A percentile compares a stretch with the other conserved stretches of the same genome.
Conservation (phyloP, 2,888 invertebrate genomes). For the Teleiodes luculella region DNA sequence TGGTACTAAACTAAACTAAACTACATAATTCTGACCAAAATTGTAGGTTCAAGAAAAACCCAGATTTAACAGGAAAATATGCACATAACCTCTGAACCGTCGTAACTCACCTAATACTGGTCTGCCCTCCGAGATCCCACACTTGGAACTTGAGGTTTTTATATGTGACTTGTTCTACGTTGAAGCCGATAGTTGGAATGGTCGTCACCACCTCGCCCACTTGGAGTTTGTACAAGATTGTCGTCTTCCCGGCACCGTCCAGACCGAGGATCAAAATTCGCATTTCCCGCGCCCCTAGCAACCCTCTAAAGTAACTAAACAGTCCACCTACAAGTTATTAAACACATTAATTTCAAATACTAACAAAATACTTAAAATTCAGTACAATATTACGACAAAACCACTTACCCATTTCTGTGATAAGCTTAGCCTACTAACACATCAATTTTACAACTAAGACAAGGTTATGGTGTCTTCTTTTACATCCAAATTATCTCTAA, state of each 20-base stretch:
- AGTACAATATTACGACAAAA: slow-evolving; percentile 35
- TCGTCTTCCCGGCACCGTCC: slow-evolving; percentile 99
- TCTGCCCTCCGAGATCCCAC: slow-evolving; percentile 99
- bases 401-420: slow-evolving; percentile 63
- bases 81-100: slow-evolving; percentile 10
- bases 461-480: slow-evolving; percentile 37
- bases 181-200: slow-evolving; percentile 98
- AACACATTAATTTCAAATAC: slow-evolving; percentile 14
- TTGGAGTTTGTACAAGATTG: slow-evolving; percentile 97
- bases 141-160: slow-evolving; percentile 99
- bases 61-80: neutral
- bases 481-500: slow-evolving; percentile 33
- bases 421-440: slow-evolving; percentile 60
- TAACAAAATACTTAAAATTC: slow-evolving; percentile 26
- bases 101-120: slow-evolving; percentile 91
- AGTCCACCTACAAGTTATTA: slow-evolving; percentile 88
- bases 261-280: slow-evolving; percentile 97
- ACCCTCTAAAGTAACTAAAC: slow-evolving; percentile 96
- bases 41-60: too few species aligned
- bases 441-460: slow-evolving; percentile 58
- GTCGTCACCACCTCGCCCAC: slow-evolving; percentile 99
- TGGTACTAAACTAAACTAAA: too few species aligned
- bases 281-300: slow-evolving; percentile 98
- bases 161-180: slow-evolving; percentile 99
- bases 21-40: too few species aligned